These are phyloP conservation scores for Siphonodentalium dalli DNA, from an alignment of 2,888 invertebrate species.

Conservation along the genomic window DNA sequence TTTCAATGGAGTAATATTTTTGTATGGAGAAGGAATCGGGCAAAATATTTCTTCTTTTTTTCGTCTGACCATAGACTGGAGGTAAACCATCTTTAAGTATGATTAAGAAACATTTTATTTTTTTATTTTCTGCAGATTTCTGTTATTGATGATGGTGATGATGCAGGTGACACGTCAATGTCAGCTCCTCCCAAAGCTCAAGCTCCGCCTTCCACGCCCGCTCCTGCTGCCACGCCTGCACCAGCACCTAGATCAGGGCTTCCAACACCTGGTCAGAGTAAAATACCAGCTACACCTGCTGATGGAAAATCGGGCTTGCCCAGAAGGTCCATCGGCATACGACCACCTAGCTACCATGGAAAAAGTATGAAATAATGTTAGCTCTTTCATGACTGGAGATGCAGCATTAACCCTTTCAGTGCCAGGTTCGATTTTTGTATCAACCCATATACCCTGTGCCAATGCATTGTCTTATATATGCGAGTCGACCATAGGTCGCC, in stretches of 20 bases:
- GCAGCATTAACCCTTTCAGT: too few species aligned
- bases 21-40: too few species aligned
- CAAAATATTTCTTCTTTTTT: too few species aligned
- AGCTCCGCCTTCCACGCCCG: conserved; percentile 13
- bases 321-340: conserved; percentile 51
- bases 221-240: conserved; percentile 11
- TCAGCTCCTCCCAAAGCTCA: conserved; percentile 4
- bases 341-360: conserved; percentile 53
- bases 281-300: conserved; percentile 22
- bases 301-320: conserved; percentile 26
- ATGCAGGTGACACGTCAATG: conserved; percentile 6
- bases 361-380: conserved; percentile 57
- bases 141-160: conserved; percentile 36
- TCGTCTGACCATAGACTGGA: too few species aligned
- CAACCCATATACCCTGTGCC: too few species aligned
- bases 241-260: too few species aligned
- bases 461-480: too few species aligned
- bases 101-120: background rate
- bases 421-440: too few species aligned
- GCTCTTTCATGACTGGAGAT: too few species aligned
- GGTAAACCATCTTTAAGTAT: background rate
- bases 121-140: conserved; percentile 33
- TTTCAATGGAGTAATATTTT: too few species aligned
- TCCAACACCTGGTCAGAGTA: conserved; percentile 34
- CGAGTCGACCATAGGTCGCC: too few species aligned